Base-by-base conservation (phyloP, 2,113 vertebrate genomes). In the Tragelaphus scriptus region DNA sequence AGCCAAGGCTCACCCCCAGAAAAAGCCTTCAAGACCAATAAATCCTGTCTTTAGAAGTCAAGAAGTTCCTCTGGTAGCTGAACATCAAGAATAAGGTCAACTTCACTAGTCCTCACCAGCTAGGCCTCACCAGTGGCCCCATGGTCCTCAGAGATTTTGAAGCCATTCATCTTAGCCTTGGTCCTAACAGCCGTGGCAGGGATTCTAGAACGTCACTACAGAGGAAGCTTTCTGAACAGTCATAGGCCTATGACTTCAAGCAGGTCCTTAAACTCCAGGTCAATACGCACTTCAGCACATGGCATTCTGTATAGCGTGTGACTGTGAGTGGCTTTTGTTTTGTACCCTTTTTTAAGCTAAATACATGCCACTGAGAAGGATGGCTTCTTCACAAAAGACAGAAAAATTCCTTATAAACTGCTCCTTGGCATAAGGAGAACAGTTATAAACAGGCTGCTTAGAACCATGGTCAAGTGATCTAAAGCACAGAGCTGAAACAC, bases 381-480 rank as follows among this genome's bases (percentile, higher is more conserved):
- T 56, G 23, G 5, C 79, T 90, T 92, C 61, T 95, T 92, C 85
- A 91, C n/a, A 85, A 88, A 12, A 92, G n/a, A 88, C 3, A 94
- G 61, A 71, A 92, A 91, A 94, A 86, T 49, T 15, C 56, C 85
- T 86, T 90, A 58, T 40, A 49, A 96, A 93, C 91, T 90, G 47
- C 44, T 75, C 77, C 47, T 53, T 32, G 16, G 36, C 61, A 65
- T 51, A 84, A 96, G 61, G 51, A 82, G 21, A 95, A 85, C 32
- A 88, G 65, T 86, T 93, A 79, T 58, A 85, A 91, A 59, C 23
- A 97, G 80, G 53, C 47, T 87, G 56, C 71, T 94, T 55, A 88
- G 49, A 95, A 86, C 53, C 30, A 92, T 1, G 19, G 91, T 85
- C 86, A 93, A 93, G 89, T 93, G 63, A 91, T 61, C 16, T 51